Percentiles rank a stretch among this genome's conserved stretches.
Evolutionary conservation across 2,888 invertebrate genomes (phyloP).

Genomic region (Microplitis deprimator): DNA sequence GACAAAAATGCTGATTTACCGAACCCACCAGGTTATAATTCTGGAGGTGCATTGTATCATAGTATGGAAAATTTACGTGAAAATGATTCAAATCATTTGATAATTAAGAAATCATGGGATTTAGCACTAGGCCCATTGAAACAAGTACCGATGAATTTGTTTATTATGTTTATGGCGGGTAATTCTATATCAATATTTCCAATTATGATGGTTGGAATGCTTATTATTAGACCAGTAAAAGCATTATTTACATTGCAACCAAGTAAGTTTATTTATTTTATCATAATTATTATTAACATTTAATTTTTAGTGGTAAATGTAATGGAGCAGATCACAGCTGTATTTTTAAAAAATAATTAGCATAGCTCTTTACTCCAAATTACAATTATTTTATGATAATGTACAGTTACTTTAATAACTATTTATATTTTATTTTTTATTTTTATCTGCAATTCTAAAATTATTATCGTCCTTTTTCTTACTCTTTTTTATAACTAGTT

Average conservation of each 20-base stretch:
- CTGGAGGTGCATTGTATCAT: conserved; percentile 80
- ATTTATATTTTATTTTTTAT: too few relatives aligned
- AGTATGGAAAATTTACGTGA: conserved; percentile 84
- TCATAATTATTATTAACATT: conserved; percentile 5
- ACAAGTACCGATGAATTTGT: conserved; percentile 98
- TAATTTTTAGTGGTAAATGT: not conserved
- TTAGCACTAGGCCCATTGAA: conserved; percentile 94
- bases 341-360: too few relatives aligned
- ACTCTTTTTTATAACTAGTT: too few relatives aligned
- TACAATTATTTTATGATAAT: too few relatives aligned
- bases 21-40: conserved; percentile 89
- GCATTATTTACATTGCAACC: conserved; percentile 92
- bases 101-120: conserved; percentile 97
- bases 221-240: conserved; percentile 95
- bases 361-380: too few relatives aligned
- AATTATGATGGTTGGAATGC: conserved; percentile 99
- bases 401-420: too few relatives aligned
- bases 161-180: conserved; percentile 99
- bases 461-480: too few relatives aligned
- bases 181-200: conserved; percentile 99
- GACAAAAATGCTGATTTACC: conserved; percentile 76
- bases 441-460: too few relatives aligned
- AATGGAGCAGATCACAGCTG: too few relatives aligned
- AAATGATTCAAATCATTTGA: conserved; percentile 85
- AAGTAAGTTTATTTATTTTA: conserved; percentile 65